Evolutionary conservation across 1,140 invertebrate genomes (phyloP).

Genomic region (Brachystomella parvula): DNA sequence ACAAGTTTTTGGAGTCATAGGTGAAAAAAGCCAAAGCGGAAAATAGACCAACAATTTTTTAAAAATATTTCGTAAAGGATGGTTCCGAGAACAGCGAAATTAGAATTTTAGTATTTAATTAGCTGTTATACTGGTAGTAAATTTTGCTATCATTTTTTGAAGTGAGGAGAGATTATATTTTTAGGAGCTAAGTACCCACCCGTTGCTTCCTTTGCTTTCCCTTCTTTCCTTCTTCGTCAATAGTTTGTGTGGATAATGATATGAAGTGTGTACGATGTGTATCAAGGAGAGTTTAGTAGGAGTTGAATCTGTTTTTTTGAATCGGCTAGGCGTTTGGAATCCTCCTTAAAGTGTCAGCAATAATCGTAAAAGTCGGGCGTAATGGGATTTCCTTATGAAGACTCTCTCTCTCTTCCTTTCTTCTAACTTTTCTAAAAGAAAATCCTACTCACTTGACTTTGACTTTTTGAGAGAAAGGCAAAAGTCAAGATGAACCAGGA

Average conservation of each 20-base stretch:
- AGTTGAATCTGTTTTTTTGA: constrained; percentile 38
- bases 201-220: background rate
- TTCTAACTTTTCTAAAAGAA: background rate
- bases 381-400: constrained; percentile 38
- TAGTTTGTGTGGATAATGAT: constrained; percentile 38
- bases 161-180: too few species aligned
- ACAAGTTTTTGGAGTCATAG: too few species aligned
- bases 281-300: constrained; percentile 37
- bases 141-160: too few species aligned
- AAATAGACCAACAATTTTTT: too few species aligned
- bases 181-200: background rate
- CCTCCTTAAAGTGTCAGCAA: constrained; percentile 39
- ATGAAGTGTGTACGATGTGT: constrained; percentile 38
- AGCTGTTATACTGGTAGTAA: too few species aligned
- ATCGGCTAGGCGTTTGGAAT: constrained; percentile 38
- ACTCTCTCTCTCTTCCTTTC: constrained; percentile 29
- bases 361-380: constrained; percentile 38
- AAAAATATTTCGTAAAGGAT: too few species aligned
- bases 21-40: too few species aligned
- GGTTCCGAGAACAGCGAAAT: too few species aligned
- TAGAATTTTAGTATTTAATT: too few species aligned
- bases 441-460: constrained; percentile 1
- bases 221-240: constrained; percentile 31
- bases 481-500: too few species aligned
- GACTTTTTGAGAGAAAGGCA: background rate